These are phyloP conservation scores for Saxidomus purpurata DNA, from an alignment of 1,140 invertebrate genomes.

Conservation along the genomic window DNA sequence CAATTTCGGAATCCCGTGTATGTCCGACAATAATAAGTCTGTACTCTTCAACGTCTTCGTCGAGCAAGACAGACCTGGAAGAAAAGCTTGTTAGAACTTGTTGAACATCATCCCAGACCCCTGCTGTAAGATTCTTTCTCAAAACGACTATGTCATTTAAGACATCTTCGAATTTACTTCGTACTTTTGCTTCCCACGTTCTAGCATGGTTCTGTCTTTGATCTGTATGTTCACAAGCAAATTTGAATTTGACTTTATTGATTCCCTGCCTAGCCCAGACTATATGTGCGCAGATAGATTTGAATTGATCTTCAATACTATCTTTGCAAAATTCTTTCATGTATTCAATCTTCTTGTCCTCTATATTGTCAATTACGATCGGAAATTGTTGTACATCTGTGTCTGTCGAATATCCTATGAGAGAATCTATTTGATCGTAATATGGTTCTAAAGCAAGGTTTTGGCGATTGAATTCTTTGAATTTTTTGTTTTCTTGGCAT, in stretches of 20 bases:
- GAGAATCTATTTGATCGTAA: constrained; percentile 1
- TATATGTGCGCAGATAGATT: not conserved
- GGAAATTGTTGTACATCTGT: not conserved
- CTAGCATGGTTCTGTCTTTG: not conserved
- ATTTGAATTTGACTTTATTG: constrained; percentile 7
- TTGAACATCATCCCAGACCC: not conserved
- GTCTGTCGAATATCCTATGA: not conserved
- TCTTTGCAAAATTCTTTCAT: constrained; percentile 39
- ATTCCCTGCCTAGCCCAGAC: not conserved
- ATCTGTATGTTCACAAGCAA: constrained; percentile 7
- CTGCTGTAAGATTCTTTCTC: not conserved
- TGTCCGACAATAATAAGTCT: not conserved
- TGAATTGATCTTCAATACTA: constrained; percentile 1
- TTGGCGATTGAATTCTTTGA: not conserved
- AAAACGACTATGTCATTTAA: not conserved
- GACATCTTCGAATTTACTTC: not conserved
- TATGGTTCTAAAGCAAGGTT: not conserved
- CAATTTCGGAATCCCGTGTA: not conserved
- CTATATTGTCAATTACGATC: not conserved
- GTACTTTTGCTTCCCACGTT: not conserved
- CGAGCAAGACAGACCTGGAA: not conserved
- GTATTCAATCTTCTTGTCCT: not conserved
- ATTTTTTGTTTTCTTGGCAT: not conserved
- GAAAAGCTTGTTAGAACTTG: not conserved
- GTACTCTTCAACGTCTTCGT: not conserved